Conservation (phyloP, 2,797 vertebrate species). For the Sebastes vulpes region DNA sequence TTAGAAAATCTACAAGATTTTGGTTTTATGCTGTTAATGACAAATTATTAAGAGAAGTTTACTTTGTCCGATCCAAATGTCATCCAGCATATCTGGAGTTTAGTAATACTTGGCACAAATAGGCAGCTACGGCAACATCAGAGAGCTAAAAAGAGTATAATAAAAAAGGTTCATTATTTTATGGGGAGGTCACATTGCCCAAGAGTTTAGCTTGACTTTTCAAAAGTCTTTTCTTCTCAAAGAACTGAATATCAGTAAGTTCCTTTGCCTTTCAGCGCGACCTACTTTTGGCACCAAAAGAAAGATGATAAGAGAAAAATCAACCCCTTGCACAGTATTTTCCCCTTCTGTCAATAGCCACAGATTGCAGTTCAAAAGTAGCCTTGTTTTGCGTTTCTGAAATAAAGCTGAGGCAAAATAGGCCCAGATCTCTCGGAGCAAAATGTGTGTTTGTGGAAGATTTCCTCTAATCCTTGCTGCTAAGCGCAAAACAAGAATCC, state of each 20-base stretch:
- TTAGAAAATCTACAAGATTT: background rate
- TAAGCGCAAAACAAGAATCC: slow-evolving; percentile 73
- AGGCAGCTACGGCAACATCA: background rate
- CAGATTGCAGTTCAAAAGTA: slow-evolving; percentile 55
- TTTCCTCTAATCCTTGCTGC: slow-evolving; percentile 83
- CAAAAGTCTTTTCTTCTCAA: slow-evolving; percentile 42
- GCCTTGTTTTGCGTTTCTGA: slow-evolving; percentile 57
- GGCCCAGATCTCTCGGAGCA: slow-evolving; percentile 75
- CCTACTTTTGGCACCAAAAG: slow-evolving; percentile 66
- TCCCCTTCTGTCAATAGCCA: slow-evolving; percentile 55
- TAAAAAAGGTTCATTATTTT: slow-evolving; percentile 10
- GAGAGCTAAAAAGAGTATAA: background rate
- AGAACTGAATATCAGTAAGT: slow-evolving; percentile 43
- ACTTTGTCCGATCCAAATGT: background rate
- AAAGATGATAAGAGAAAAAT: slow-evolving; percentile 56
- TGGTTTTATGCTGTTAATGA: background rate
- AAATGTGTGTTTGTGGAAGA: slow-evolving; percentile 83
- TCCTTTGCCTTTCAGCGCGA: slow-evolving; percentile 61
- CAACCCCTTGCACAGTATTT: slow-evolving; percentile 28
- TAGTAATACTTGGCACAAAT: background rate
- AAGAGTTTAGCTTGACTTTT: slow-evolving; percentile 57
- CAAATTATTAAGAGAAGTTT: background rate
- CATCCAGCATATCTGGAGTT: slow-evolving; percentile 12
- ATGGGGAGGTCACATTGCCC: slow-evolving; percentile 27
- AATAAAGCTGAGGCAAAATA: slow-evolving; percentile 68